Conservation (phyloP, 2,888 invertebrate species). For the Platynereis dumerilii region DNA sequence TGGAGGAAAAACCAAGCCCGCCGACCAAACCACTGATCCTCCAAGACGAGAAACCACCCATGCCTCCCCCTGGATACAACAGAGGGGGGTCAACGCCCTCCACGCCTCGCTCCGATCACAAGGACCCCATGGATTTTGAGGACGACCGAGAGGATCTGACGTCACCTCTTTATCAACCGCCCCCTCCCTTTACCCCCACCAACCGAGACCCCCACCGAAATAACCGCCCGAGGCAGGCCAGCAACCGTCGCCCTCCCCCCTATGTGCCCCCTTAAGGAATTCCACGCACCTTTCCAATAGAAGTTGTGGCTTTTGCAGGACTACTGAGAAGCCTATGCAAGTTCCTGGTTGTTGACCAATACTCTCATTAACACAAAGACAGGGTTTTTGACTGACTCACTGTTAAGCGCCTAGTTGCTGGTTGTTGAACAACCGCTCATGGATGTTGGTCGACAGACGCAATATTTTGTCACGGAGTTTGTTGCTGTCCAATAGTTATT, state of each 20-base stretch:
- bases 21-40: slow-evolving; percentile 89
- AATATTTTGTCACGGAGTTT: too few relatives aligned
- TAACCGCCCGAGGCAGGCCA: slow-evolving; percentile 68
- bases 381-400: too few relatives aligned
- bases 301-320: too few relatives aligned
- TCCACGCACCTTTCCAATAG: too few relatives aligned
- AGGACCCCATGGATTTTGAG: slow-evolving; percentile 31
- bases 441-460: too few relatives aligned
- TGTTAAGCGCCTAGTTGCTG: too few relatives aligned
- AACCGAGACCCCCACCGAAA: slow-evolving; percentile 45
- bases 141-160: slow-evolving; percentile 25
- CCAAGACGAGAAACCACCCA: slow-evolving; percentile 92
- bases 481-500: too few relatives aligned
- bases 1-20: slow-evolving; percentile 86
- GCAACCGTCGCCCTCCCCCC: slow-evolving; percentile 94
- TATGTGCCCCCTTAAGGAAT: slow-evolving; percentile 91
- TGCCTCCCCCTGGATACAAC: slow-evolving; percentile 35
- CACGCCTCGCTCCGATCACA: slow-evolving; percentile 37
- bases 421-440: too few relatives aligned
- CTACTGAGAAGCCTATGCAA: too few relatives aligned
- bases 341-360: too few relatives aligned
- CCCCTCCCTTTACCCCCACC: slow-evolving; percentile 46
- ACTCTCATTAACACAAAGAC: too few relatives aligned
- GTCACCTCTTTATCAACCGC: slow-evolving; percentile 27
- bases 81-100: slow-evolving; percentile 28